Base-by-base conservation (phyloP, 2,113 vertebrate genomes). In the Muntiacus reevesi region DNA sequence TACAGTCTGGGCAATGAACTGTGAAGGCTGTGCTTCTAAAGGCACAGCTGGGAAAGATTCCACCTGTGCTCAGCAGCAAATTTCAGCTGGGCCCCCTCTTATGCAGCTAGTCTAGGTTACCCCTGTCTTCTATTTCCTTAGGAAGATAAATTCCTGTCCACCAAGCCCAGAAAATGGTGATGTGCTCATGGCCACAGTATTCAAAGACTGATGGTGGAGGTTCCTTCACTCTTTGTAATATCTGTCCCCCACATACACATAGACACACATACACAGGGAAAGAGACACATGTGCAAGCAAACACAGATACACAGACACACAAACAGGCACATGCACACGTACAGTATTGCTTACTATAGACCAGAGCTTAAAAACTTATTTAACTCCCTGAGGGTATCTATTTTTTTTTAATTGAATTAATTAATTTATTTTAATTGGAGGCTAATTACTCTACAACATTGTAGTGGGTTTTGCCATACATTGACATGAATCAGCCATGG, bases 111-210 rank as follows among this genome's bases (percentile, higher is more conserved):
- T 87, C 33, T 84, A 94, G n/a, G 47, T 50, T 57, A 67, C 1
- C 8, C 25, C 8, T 92, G 9, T 60, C 78, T 97, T 87, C 43
- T 50, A 5, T 96, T 97, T 94, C 60, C 30, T 89, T 33, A 94
- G 57, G 40, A 90, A 97, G 97, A 92, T 79, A 60, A 95, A 95
- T 36, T 93, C 19, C 36, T 88, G 76, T 13, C 2, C 71, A 54
- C 54, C 23, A 91, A 93, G 12, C 50, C 17, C 8, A 43, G 19
- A 91, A 94, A 93, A 95, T 23, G 55, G n/a, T 12, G 74, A 30
- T 67, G 95, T 91, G 40, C 30, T 78, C 33, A 86, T 74, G 89
- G 28, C 30, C 55, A 88, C 23, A 94, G 7, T n/a, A 28, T 78
- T 23, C 89, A 62, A 94, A 95, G 40, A 47, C 7, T 92, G 25